Conservation (phyloP, 2,888 invertebrate species). For the Microplitis deprimator region DNA sequence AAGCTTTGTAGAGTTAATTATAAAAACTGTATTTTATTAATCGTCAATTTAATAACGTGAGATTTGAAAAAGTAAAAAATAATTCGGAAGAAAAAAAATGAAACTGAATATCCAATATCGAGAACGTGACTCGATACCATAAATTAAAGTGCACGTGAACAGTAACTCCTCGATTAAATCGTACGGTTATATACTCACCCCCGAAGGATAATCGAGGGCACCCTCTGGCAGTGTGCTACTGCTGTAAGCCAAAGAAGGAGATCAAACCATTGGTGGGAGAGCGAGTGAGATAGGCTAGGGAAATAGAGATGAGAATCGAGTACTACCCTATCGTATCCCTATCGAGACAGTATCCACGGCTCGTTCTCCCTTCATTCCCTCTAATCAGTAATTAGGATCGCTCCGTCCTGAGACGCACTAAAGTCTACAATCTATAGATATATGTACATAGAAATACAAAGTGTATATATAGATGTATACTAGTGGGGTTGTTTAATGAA, state of each 20-base stretch:
- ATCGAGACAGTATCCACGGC: slow-evolving; percentile 36
- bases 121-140: slow-evolving; percentile 32
- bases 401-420: slow-evolving; percentile 41
- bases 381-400: slow-evolving; percentile 66
- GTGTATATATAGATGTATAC: slow-evolving; percentile 25
- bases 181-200: slow-evolving; percentile 41
- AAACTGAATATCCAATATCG: slow-evolving; percentile 35
- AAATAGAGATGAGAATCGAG: slow-evolving; percentile 8
- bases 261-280: background rate
- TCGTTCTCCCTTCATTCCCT: slow-evolving; percentile 42
- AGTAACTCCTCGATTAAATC: slow-evolving; percentile 48
- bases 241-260: slow-evolving; percentile 40
- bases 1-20: background rate
- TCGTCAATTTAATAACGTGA: no score
- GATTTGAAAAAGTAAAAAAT: background rate
- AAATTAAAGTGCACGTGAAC: slow-evolving; percentile 40
- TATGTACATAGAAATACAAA: slow-evolving; percentile 12
- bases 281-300: slow-evolving; percentile 8
- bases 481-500: slow-evolving; percentile 31
- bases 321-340: slow-evolving; percentile 42
- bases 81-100: background rate
- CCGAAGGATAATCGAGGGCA: slow-evolving; percentile 47
- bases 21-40: background rate
- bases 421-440: background rate
- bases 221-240: slow-evolving; percentile 8